Conservation (phyloP, 2,888 invertebrate genomes). For the Cataglyphis cursor region DNA sequence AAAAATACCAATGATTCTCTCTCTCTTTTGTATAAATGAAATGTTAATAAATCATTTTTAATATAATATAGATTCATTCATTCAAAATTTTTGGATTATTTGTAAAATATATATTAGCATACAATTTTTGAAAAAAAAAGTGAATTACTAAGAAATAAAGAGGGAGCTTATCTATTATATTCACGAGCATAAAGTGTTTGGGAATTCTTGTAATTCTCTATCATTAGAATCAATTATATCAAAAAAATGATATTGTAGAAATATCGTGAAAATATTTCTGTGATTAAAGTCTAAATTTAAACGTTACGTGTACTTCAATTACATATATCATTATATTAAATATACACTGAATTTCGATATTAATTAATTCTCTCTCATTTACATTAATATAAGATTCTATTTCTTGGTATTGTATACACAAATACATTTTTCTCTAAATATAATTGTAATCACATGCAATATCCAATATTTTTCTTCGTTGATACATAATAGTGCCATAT, state of each 20-base stretch:
- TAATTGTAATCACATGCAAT: neutral
- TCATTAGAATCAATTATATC: neutral
- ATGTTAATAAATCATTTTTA: neutral
- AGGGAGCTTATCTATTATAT: neutral
- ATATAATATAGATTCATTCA: too few species aligned
- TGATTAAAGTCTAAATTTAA: slow-evolving; percentile 13
- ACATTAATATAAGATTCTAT: neutral
- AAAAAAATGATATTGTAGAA: slow-evolving; percentile 12
- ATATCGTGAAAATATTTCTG: neutral
- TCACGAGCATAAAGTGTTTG: neutral
- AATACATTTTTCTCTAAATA: neutral
- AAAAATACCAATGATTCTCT: neutral
- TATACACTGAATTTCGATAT: neutral
- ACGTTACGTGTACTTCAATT: slow-evolving; percentile 5
- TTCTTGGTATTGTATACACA: slow-evolving; percentile 14
- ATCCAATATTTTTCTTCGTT: neutral
- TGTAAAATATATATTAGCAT: neutral
- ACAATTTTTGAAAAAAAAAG: neutral
- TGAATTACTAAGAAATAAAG: neutral
- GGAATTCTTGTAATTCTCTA: neutral
- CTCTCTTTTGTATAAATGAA: neutral
- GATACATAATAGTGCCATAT: neutral
- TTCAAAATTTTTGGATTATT: neutral
- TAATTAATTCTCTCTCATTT: neutral
- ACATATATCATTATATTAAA: slow-evolving; percentile 21